Evolutionary conservation across 1,140 invertebrate genomes (phyloP).

Genomic region (Rhizoglyphus robini): DNA sequence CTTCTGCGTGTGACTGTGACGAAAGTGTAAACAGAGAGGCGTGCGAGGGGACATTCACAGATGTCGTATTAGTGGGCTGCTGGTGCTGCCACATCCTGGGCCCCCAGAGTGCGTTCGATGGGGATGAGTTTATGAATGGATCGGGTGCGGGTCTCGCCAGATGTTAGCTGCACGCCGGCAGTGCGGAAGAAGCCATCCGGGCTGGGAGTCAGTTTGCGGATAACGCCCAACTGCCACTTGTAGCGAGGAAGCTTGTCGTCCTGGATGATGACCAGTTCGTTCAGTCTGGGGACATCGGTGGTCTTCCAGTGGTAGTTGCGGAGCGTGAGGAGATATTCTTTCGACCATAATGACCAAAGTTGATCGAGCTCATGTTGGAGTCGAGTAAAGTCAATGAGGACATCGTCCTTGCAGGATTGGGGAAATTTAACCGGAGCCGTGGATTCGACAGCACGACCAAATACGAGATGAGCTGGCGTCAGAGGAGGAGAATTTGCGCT

Average conservation of each 20-base stretch:
- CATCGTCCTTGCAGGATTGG: neutral
- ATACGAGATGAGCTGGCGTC: neutral
- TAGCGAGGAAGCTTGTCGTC: neutral
- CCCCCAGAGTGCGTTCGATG: too few species aligned
- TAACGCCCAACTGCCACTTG: neutral
- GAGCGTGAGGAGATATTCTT: neutral
- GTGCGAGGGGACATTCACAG: too few species aligned
- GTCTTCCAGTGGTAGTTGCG: neutral
- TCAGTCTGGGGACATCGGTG: neutral
- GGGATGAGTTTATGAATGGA: too few species aligned
- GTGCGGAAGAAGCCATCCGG: too few species aligned
- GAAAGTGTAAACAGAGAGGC: too few species aligned
- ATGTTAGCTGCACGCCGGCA: too few species aligned
- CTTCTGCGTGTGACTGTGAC: too few species aligned
- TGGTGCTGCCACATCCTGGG: too few species aligned
- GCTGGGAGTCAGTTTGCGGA: neutral
- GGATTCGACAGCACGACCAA: neutral
- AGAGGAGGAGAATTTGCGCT: neutral
- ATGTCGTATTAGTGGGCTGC: too few species aligned
- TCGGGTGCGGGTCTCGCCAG: too few species aligned
- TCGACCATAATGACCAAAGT: neutral
- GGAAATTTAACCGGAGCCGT: neutral
- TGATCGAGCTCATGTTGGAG: neutral
- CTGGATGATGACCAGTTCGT: neutral
- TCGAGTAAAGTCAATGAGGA: neutral